phyloP scores from a whole-genome alignment of 1,140 invertebrate genomes.

The Drosophila novamexicana region DNA sequence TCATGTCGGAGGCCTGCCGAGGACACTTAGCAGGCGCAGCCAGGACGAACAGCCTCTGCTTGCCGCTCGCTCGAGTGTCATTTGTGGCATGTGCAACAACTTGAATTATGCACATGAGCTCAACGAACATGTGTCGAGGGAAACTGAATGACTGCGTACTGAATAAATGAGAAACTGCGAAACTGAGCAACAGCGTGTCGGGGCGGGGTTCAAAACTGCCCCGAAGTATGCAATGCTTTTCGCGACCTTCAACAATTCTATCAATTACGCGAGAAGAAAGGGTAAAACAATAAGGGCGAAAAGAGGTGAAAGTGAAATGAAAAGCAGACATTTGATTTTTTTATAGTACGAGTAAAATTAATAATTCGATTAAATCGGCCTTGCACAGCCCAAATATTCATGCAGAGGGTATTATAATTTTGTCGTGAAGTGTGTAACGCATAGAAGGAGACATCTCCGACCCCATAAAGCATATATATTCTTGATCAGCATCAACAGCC shows the following conservation, averaged over 20 bases:
- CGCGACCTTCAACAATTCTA: slow-evolving; percentile 60
- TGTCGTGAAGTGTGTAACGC: too few relatives aligned
- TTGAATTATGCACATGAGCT: slow-evolving; percentile 79
- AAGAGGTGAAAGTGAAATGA: background rate
- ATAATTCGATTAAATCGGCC: too few relatives aligned
- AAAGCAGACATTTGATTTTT: too few relatives aligned
- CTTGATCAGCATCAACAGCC: too few relatives aligned
- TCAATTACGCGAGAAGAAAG: slow-evolving; percentile 31
- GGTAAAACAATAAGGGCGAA: background rate
- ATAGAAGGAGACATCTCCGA: too few relatives aligned
- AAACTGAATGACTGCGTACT: background rate
- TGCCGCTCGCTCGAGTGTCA: slow-evolving; percentile 54
- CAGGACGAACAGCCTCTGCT: slow-evolving; percentile 5
- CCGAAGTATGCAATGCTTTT: slow-evolving; percentile 25
- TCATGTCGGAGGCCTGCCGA: slow-evolving; percentile 57
- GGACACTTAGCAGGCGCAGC: slow-evolving; percentile 6
- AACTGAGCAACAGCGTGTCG: slow-evolving; percentile 1
- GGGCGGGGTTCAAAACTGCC: slow-evolving; percentile 13
- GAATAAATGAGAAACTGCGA: slow-evolving; percentile 4
- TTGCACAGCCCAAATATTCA: too few relatives aligned
- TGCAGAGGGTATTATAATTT: too few relatives aligned
- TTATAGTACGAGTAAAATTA: too few relatives aligned
- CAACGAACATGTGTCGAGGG: slow-evolving; percentile 13
- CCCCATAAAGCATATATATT: too few relatives aligned
- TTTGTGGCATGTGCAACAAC: slow-evolving; percentile 81